Evolutionary conservation across 2,888 invertebrate genomes (phyloP), one percentile per base, ranked within the genome.

Genomic region (Tetragonula carbonaria): DNA sequence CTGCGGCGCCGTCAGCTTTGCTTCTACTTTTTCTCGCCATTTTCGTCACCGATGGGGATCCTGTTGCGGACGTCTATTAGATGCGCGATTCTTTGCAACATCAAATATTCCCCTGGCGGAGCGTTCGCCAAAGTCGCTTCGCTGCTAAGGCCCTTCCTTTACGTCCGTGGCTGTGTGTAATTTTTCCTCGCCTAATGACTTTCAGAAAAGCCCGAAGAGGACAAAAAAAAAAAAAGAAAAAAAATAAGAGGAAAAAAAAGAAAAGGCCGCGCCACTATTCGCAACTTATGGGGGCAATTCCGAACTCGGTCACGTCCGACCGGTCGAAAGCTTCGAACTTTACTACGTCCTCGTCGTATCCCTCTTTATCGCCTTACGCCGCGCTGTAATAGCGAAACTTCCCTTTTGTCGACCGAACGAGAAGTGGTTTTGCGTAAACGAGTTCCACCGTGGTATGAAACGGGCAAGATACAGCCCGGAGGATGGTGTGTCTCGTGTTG

Each of bases 401-500:
- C 53, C 71, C 84, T 67, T 84, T 77, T 74, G 74, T 63, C 59
- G 57, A 23, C 18, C 57, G 74, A 66, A 51, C 76, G 21, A 45
- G 45, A 78, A 73, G 76, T 63, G 75, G 74, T 82, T 82, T 84
- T 77, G 78, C 80, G 80, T 74, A 68, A 81, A 84, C 84, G 81
- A 84, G 84, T 83, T 82, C 79, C 79, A 82, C 51, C 11, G 33
- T 14, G 55, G 63, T 65, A 50, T 78, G 82, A 84, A 85, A 87
- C 86, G 38, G 81, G 84, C 85, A 78, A 90, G 90, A 91, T 86
- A 90, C 80, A 85, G 74, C 57, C 59, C 33, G 66, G 83, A 88
- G 89, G 90, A 91, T 91, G 90, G 91, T 90, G 89, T 91, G 91
- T 92, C 91, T 91, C 91, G 90, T 45, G 45, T 91, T 89, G 88